phyloP scores from a whole-genome alignment of 2,797 vertebrate genomes.

The Psittacula echo region DNA sequence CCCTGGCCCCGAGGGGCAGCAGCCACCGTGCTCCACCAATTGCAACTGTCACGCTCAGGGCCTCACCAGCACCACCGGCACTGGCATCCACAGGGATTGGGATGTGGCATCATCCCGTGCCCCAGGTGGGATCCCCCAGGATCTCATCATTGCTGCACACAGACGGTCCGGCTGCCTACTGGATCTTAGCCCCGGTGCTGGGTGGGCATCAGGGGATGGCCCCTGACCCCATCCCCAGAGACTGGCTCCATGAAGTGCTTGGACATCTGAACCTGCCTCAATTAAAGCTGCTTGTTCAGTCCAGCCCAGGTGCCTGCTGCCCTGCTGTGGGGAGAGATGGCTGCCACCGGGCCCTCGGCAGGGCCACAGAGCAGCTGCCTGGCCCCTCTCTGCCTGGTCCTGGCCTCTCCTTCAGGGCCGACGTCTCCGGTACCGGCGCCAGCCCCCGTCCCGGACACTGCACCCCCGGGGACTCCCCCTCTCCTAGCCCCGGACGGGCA shows the following conservation, averaged over 20 bases:
- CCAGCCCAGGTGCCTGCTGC: background rate
- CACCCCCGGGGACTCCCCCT: no score
- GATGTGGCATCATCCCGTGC: background rate
- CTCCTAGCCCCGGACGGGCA: background rate
- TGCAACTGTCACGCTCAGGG: background rate
- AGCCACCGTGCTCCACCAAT: background rate
- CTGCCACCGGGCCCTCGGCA: background rate
- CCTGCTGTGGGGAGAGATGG: background rate
- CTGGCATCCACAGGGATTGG: fast-evolving
- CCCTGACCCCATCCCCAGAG: background rate
- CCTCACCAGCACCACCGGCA: background rate
- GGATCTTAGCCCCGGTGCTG: fast-evolving
- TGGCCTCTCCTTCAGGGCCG: background rate
- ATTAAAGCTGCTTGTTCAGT: conserved; percentile 44
- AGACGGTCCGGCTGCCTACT: fast-evolving
- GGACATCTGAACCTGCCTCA: background rate
- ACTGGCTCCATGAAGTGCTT: background rate
- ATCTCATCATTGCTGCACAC: background rate
- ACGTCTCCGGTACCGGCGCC: no score
- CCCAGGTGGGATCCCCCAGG: background rate
- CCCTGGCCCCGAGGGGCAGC: background rate
- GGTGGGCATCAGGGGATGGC: background rate
- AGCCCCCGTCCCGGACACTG: no score
- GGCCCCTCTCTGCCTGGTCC: no score
- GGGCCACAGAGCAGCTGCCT: no score